Evolutionary conservation across 1,140 invertebrate species (phyloP).

Genomic region (Telenomus remus): DNA sequence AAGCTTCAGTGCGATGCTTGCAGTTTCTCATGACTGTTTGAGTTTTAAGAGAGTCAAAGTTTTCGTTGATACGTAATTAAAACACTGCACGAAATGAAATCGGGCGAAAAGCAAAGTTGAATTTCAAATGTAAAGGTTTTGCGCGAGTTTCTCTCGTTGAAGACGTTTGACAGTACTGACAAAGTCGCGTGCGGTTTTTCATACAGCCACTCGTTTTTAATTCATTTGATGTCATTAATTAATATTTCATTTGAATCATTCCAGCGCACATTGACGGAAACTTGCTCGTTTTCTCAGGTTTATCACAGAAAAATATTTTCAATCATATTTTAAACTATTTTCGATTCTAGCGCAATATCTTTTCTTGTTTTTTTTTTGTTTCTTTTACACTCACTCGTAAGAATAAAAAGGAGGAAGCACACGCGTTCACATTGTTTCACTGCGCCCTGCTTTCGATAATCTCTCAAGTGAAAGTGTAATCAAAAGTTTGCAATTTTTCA

Average conservation of each 20-base stretch:
- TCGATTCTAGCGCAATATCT: constrained; percentile 40
- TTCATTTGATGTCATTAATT: constrained; percentile 36
- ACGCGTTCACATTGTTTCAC: constrained; percentile 29
- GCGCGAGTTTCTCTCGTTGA: constrained; percentile 9
- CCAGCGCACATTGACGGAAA: constrained; percentile 47
- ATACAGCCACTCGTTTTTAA: constrained; percentile 26
- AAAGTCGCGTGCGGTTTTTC: constrained; percentile 11
- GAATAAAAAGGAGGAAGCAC: constrained; percentile 57
- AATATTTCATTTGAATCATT: constrained; percentile 19
- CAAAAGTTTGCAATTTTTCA: constrained; percentile 13
- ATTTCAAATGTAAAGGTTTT: too few relatives aligned
- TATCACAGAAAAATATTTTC: constrained; percentile 75
- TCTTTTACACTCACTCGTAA: constrained; percentile 24
- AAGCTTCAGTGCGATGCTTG: too few relatives aligned
- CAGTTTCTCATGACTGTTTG: too few relatives aligned
- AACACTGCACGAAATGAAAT: too few relatives aligned
- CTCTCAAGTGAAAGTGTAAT: constrained; percentile 7
- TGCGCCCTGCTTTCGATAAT: constrained; percentile 43
- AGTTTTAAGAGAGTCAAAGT: too few relatives aligned
- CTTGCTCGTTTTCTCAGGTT: constrained; percentile 59
- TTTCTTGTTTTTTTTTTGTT: constrained; percentile 21
- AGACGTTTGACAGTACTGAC: constrained; percentile 9
- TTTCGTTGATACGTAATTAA: too few relatives aligned
- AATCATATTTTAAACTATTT: constrained; percentile 64
- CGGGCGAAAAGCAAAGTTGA: too few relatives aligned